These are phyloP conservation scores for Chymomyza fuscimana DNA, from an alignment of 2,888 invertebrate genomes.

Conservation along the genomic window DNA sequence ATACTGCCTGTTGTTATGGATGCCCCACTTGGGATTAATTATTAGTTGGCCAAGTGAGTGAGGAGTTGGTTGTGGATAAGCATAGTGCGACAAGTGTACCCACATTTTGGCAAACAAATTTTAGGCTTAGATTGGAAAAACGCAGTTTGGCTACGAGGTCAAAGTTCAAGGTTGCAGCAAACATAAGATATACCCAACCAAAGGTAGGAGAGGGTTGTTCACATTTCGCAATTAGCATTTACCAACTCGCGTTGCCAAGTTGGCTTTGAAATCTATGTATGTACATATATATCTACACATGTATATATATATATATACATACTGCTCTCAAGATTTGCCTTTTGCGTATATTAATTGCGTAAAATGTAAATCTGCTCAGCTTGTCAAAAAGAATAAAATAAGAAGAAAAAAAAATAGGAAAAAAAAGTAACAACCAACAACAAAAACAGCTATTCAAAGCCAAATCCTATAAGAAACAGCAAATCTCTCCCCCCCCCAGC, in stretches of 20 bases:
- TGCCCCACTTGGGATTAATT: constrained; percentile 69
- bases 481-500: not conserved
- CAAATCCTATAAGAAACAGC: constrained; percentile 27
- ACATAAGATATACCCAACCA: not conserved
- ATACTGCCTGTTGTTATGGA: constrained; percentile 54
- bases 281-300: not conserved
- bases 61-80: not conserved
- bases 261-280: not conserved
- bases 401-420: constrained; percentile 8
- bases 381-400: constrained; percentile 39
- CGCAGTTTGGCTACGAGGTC: constrained; percentile 46
- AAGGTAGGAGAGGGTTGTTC: not conserved
- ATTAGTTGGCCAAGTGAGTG: constrained; percentile 50
- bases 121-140: constrained; percentile 63
- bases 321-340: not conserved
- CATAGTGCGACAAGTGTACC: too few species aligned
- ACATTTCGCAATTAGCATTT: constrained; percentile 44
- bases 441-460: constrained; percentile 13
- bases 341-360: constrained; percentile 36
- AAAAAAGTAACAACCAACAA: constrained; percentile 12
- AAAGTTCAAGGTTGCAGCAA: constrained; percentile 68
- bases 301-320: not conserved
- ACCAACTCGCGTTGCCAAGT: constrained; percentile 15
- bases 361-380: constrained; percentile 53
- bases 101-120: constrained; percentile 53